Conservation (phyloP, 2,888 invertebrate species). For the Drosophila peninsularis region DNA sequence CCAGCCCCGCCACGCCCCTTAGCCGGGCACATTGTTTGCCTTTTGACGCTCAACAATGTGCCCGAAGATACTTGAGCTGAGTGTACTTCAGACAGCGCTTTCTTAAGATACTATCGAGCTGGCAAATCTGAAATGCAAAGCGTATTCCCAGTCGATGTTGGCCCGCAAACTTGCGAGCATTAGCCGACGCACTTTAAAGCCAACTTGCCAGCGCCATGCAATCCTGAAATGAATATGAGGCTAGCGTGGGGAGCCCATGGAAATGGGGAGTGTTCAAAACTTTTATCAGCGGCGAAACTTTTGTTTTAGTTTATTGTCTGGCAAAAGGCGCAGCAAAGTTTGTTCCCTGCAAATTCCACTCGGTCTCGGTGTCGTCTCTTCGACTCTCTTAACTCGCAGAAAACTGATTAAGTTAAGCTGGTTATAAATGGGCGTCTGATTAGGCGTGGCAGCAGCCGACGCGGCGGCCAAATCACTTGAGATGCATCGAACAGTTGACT, state of each 20-base stretch:
- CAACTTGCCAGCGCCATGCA: conserved; percentile 8
- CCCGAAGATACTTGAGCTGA: conserved; percentile 42
- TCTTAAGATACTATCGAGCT: conserved; percentile 29
- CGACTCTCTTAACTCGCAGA: conserved; percentile 4
- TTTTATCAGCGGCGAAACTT: conserved; percentile 70
- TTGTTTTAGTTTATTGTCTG: conserved; percentile 77
- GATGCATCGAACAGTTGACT: conserved; percentile 23
- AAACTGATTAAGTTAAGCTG: conserved; percentile 69
- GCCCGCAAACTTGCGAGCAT: background rate
- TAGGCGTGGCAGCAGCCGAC: conserved; percentile 28
- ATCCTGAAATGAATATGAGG: conserved; percentile 3
- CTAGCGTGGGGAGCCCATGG: background rate
- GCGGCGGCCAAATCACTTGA: conserved; percentile 32
- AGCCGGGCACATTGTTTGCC: conserved; percentile 60
- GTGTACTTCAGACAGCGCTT: conserved; percentile 6
- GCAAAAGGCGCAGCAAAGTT: conserved; percentile 56
- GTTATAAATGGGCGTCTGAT: conserved; percentile 9
- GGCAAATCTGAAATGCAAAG: conserved; percentile 26
- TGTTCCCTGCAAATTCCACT: conserved; percentile 5
- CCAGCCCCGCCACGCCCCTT: background rate
- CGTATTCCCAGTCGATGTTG: conserved; percentile 28
- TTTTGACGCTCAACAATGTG: conserved; percentile 47
- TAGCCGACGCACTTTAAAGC: conserved; percentile 30
- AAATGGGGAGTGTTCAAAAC: conserved; percentile 29
- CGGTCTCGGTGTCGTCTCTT: background rate